Evolutionary conservation across 2,113 vertebrate genomes (phyloP).

Genomic region (Micromys minutus): DNA sequence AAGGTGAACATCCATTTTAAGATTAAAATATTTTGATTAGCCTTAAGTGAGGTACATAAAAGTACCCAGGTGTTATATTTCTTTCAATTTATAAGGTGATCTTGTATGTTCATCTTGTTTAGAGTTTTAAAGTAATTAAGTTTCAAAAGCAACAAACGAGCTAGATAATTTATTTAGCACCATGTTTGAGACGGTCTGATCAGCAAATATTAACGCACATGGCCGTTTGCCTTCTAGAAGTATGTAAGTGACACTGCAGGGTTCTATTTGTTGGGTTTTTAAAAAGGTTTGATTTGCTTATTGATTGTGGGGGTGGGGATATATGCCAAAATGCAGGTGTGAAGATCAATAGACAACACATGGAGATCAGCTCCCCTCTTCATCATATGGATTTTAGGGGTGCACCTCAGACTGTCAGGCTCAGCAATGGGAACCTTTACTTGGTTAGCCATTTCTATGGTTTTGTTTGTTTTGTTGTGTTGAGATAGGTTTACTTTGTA

Average conservation of each 20-base stretch:
- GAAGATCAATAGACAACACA: not conserved
- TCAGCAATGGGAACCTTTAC: not conserved
- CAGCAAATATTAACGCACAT: not conserved
- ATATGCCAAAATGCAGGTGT: not conserved
- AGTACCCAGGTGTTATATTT: not conserved
- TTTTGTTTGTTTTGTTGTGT: not conserved
- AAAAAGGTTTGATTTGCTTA: not conserved
- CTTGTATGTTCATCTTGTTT: constrained; percentile 12
- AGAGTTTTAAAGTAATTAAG: not conserved
- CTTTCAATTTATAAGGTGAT: constrained; percentile 29
- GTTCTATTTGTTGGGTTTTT: not conserved
- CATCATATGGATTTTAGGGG: not conserved
- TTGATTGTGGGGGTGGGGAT: not conserved
- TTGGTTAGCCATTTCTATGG: not conserved
- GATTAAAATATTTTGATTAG: not conserved
- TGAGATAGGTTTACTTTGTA: not conserved
- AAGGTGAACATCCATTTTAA: not conserved
- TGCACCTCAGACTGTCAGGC: not conserved
- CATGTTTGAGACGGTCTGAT: not conserved
- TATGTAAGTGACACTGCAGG: not conserved
- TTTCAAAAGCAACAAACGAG: constrained; percentile 32
- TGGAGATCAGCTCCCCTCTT: not conserved
- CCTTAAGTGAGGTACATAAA: not conserved
- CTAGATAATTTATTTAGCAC: not conserved
- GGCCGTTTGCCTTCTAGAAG: not conserved